These are phyloP conservation scores for Orientallactaga bullata DNA, from an alignment of 2,113 vertebrate genomes.

Conservation along the genomic window DNA sequence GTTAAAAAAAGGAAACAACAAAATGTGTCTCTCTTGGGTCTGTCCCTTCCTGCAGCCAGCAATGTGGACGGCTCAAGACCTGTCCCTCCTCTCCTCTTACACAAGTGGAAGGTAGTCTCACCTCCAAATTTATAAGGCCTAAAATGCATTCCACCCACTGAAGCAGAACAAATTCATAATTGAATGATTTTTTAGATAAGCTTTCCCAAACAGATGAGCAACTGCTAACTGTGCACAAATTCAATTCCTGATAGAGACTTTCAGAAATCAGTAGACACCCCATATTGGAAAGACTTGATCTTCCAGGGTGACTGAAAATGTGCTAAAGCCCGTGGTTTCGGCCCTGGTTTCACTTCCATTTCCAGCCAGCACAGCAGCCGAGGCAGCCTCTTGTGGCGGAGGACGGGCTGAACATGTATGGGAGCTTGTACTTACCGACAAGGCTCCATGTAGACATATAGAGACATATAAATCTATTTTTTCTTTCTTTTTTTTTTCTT, in stretches of 20 bases:
- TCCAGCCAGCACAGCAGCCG: not conserved
- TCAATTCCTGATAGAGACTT: not conserved
- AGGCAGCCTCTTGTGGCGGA: conserved; percentile 23
- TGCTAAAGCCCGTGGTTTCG: not conserved
- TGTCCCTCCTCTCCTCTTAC: not conserved
- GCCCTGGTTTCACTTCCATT: not conserved
- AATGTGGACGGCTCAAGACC: not conserved
- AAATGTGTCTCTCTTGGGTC: not conserved
- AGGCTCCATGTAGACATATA: conserved; percentile 66
- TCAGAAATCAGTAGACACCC: not conserved
- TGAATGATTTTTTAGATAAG: not conserved
- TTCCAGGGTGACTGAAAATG: not conserved
- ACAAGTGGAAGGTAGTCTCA: not conserved
- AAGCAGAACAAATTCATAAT: not conserved
- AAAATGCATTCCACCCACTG: conserved; percentile 72
- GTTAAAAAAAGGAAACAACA: not conserved
- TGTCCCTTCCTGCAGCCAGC: conserved; percentile 13
- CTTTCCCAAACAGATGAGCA: not conserved
- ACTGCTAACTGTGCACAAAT: not conserved
- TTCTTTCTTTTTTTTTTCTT: not conserved
- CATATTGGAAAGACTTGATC: not conserved
- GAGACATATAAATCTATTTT: conserved; percentile 64
- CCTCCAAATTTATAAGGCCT: conserved; percentile 7
- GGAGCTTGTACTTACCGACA: conserved; percentile 57
- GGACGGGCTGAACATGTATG: conserved; percentile 35